A percentile compares a stretch with the other conserved stretches of the same genome.
Evolutionary conservation across 2,113 vertebrate genomes (phyloP).

Genomic region (Trematocara variabile): DNA sequence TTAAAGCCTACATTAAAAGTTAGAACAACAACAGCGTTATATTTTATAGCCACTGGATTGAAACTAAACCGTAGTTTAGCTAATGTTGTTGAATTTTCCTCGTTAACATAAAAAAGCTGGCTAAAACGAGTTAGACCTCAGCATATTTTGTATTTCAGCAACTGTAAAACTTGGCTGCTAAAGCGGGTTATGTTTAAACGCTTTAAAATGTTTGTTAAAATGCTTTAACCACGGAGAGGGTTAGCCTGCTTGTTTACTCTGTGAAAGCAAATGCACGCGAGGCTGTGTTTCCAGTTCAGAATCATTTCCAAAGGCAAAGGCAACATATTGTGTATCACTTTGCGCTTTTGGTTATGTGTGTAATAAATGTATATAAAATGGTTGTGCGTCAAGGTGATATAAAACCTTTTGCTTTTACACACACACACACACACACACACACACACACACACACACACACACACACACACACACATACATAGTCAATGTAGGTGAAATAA

Average conservation of each 20-base stretch:
- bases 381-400: neutral
- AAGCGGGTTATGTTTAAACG: neutral
- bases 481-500: neutral
- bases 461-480: neutral
- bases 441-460: neutral
- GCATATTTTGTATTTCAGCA: neutral
- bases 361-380: neutral
- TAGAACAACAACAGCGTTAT: neutral
- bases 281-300: conserved; percentile 13
- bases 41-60: neutral
- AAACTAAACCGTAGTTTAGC: neutral
- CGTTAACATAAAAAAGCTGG: too few relatives aligned
- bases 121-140: neutral
- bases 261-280: neutral
- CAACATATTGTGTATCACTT: neutral
- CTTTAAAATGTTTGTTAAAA: neutral
- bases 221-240: neutral
- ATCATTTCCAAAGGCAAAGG: conserved; percentile 52
- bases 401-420: neutral
- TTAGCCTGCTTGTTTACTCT: neutral
- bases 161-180: neutral
- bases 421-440: fast-evolving
- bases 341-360: neutral
- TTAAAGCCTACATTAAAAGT: neutral
- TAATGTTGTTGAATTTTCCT: neutral